Conservation (phyloP, 2,888 invertebrate genomes). For the Tenthredo amoena region DNA sequence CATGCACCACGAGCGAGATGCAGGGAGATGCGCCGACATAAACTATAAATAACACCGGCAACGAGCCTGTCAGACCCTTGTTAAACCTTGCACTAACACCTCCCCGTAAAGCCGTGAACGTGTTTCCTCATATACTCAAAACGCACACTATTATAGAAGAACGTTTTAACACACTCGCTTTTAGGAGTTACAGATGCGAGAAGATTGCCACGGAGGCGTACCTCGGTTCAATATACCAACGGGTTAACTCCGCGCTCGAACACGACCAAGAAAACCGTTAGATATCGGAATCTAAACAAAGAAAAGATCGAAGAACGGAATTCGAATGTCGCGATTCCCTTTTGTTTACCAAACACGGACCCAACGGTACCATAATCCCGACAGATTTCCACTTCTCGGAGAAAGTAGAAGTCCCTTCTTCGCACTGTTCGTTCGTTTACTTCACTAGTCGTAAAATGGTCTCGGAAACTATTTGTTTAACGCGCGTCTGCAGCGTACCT, state of each 20-base stretch:
- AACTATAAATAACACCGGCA: slow-evolving; percentile 78
- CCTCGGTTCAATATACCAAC: not conserved
- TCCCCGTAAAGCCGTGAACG: slow-evolving; percentile 18
- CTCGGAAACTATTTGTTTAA: slow-evolving; percentile 52
- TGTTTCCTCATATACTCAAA: slow-evolving; percentile 26
- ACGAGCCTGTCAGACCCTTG: slow-evolving; percentile 78
- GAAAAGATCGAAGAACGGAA: not conserved
- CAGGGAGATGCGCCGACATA: slow-evolving; percentile 74
- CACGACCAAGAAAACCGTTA: not conserved
- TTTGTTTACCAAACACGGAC: not conserved
- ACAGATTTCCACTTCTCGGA: not conserved
- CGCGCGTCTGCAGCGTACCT: slow-evolving; percentile 37
- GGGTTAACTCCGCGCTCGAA: slow-evolving; percentile 10
- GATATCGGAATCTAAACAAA: not conserved
- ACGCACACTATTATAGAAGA: slow-evolving; percentile 10
- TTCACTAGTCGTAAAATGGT: slow-evolving; percentile 46
- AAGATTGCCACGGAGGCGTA: slow-evolving; percentile 54
- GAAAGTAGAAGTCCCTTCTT: not conserved
- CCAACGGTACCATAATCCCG: no score
- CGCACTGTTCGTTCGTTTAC: slow-evolving; percentile 5
- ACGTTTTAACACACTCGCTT: slow-evolving; percentile 56
- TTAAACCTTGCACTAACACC: slow-evolving; percentile 67
- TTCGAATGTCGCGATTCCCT: not conserved
- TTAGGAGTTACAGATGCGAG: slow-evolving; percentile 56
- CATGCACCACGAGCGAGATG: slow-evolving; percentile 53